Conservation (phyloP, 2,113 vertebrate species). For the Vombatus ursinus region DNA sequence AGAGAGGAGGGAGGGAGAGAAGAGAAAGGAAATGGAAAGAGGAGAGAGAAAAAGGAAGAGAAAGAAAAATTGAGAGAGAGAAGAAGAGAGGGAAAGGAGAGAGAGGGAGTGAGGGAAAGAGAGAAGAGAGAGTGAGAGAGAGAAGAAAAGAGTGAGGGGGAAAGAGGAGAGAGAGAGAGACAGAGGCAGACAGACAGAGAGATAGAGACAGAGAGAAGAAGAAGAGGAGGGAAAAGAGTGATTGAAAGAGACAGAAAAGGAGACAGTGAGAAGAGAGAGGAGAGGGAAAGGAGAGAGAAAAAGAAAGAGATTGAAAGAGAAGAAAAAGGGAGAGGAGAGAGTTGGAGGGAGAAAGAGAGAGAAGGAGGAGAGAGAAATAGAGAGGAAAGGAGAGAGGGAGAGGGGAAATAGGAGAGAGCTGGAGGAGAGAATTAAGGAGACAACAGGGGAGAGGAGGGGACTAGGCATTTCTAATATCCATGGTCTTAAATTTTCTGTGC, state of each 20-base stretch:
- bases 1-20: no score
- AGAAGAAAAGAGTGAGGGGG: no score
- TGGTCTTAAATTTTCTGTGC: neutral
- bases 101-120: no score
- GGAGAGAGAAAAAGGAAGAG: no score
- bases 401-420: neutral
- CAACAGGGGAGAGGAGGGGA: neutral
- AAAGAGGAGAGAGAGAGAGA: no score
- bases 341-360: no score
- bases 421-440: neutral
- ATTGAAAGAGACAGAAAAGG: neutral
- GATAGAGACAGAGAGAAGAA: neutral
- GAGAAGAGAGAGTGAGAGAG: no score
- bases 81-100: neutral
- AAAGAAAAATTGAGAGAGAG: neutral
- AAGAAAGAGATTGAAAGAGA: no score
- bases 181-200: no score
- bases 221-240: accelerated
- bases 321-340: neutral
- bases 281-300: neutral
- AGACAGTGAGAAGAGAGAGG: neutral
- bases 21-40: neutral
- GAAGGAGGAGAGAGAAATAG: no score
- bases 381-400: neutral
- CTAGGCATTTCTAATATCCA: neutral